Conservation (phyloP, 2,888 invertebrate species). For the Shargacucullia verbasci region DNA sequence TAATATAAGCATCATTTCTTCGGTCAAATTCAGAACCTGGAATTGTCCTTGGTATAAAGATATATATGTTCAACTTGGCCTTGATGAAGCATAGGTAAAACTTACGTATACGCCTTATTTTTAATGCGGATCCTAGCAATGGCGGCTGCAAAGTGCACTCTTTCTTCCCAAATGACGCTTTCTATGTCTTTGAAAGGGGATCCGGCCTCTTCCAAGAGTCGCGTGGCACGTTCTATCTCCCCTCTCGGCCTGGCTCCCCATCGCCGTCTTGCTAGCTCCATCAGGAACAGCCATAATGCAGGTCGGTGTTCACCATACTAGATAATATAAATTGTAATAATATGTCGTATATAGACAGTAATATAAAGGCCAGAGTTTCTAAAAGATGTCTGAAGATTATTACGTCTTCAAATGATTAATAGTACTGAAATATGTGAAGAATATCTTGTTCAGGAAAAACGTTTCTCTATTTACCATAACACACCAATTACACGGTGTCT, state of each 20-base stretch:
- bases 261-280: constrained; percentile 91
- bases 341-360: too few species aligned
- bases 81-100: constrained; percentile 21
- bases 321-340: neutral
- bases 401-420: too few species aligned
- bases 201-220: constrained; percentile 71
- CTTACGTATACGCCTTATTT: constrained; percentile 91
- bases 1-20: too few species aligned
- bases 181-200: constrained; percentile 88
- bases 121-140: constrained; percentile 93
- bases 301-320: constrained; percentile 75
- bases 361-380: too few species aligned
- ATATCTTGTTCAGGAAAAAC: too few species aligned
- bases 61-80: too few species aligned
- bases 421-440: too few species aligned
- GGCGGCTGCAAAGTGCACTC: constrained; percentile 93
- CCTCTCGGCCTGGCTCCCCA: constrained; percentile 81
- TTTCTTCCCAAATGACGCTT: constrained; percentile 90
- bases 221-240: constrained; percentile 71
- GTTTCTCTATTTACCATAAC: neutral
- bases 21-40: too few species aligned
- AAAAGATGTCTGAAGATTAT: too few species aligned
- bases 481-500: constrained; percentile 38
- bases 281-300: constrained; percentile 91
- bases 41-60: too few species aligned